Evolutionary conservation across 2,888 invertebrate genomes (phyloP).

Genomic region (Epinotia bilunana): DNA sequence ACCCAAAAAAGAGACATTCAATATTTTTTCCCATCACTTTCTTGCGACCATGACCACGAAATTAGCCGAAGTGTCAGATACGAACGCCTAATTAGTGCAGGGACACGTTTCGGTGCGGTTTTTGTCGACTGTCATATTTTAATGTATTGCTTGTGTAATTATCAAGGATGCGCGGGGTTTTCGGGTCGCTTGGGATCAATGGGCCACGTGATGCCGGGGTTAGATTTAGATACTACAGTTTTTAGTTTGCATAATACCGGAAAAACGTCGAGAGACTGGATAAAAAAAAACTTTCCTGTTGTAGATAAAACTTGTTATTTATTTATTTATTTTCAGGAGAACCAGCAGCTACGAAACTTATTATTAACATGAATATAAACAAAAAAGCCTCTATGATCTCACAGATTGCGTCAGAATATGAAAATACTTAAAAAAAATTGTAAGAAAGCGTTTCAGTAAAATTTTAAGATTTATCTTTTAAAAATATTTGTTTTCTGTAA

Average conservation of each 20-base stretch:
- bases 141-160: conserved; percentile 61
- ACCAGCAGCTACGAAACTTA: no score
- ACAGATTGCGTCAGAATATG: no score
- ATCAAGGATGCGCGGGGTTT: conserved; percentile 48
- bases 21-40: conserved; percentile 15
- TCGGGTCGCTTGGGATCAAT: conserved; percentile 26
- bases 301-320: no score
- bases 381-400: no score
- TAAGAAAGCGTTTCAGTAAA: no score
- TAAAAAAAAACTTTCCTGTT: background rate
- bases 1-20: background rate
- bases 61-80: conserved; percentile 70
- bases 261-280: background rate
- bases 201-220: conserved; percentile 27
- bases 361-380: no score
- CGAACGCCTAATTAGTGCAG: conserved; percentile 69
- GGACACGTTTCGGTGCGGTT: conserved; percentile 66
- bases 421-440: no score
- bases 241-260: background rate
- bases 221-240: background rate
- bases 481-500: no score
- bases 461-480: no score
- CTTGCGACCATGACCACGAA: conserved; percentile 48
- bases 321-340: no score
- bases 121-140: conserved; percentile 63